These are phyloP conservation scores for Hiodon tergisus DNA, from an alignment of 2,113 vertebrate species.

Conservation along the genomic window DNA sequence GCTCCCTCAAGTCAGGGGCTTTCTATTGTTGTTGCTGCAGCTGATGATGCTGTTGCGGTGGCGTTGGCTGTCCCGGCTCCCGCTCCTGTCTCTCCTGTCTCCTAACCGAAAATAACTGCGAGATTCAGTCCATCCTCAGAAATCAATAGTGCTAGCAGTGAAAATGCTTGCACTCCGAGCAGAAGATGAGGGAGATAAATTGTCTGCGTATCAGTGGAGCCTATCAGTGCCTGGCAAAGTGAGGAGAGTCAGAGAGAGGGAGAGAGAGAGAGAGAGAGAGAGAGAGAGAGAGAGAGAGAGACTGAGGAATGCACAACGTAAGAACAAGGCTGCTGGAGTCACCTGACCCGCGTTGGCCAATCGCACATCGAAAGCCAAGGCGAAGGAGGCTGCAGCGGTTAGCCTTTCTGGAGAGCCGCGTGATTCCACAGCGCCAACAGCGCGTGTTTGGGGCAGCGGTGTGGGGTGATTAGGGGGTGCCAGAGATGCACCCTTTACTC, in stretches of 20 bases:
- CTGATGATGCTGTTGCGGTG: neutral
- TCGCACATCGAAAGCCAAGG: conserved; percentile 40
- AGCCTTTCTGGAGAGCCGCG: conserved; percentile 30
- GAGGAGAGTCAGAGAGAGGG: conserved; percentile 54
- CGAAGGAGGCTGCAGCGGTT: conserved; percentile 57
- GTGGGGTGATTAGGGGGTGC: too few relatives aligned
- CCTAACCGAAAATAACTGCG: conserved; percentile 72
- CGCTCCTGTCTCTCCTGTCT: conserved; percentile 66
- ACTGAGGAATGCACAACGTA: conserved; percentile 3
- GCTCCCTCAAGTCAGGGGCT: conserved; percentile 52
- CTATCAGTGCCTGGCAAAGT: conserved; percentile 80
- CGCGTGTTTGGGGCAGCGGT: too few relatives aligned
- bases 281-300: conserved; percentile 17
- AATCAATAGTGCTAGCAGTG: conserved; percentile 70
- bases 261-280: conserved; percentile 26
- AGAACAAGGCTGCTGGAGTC: conserved; percentile 54
- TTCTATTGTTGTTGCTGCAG: neutral
- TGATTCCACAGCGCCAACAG: too few relatives aligned
- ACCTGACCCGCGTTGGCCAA: conserved; percentile 72
- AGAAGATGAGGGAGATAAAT: conserved; percentile 85
- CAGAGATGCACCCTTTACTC: too few relatives aligned
- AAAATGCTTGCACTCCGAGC: conserved; percentile 75
- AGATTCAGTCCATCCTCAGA: conserved; percentile 81
- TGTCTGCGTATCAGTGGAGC: conserved; percentile 84
- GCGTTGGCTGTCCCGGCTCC: neutral